These are phyloP conservation scores for Drosophila navojoa DNA, from an alignment of 1,140 invertebrate genomes.

Conservation along the genomic window DNA sequence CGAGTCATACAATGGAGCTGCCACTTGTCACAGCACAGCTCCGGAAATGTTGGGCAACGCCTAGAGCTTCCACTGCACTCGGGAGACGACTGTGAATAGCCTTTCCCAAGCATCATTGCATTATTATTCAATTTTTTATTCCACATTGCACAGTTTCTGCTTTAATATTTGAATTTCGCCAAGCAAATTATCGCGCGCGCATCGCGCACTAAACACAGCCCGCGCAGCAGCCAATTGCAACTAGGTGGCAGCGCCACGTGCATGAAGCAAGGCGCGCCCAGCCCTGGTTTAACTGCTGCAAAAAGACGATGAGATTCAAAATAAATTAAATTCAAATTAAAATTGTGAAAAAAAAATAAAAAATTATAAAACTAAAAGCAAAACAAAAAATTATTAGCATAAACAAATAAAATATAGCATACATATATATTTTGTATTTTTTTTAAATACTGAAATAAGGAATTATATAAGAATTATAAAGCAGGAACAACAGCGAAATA, in stretches of 20 bases:
- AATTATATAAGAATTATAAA: neutral
- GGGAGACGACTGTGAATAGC: neutral
- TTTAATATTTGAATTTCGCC: no score
- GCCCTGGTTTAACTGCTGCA: neutral
- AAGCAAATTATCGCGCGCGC: neutral
- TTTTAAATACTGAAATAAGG: rapidly evolving
- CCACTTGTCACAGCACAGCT: neutral
- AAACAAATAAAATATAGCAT: neutral
- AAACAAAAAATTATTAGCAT: no score
- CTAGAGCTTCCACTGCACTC: neutral
- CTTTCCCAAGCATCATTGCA: neutral
- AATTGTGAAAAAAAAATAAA: neutral
- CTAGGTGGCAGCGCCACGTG: neutral
- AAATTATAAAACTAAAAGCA: no score
- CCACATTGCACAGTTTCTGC: neutral
- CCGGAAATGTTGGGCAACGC: neutral
- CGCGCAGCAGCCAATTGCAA: no score
- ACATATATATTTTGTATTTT: no score
- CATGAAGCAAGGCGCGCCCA: neutral
- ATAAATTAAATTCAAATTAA: neutral
- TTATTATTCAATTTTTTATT: neutral
- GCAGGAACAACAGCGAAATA: no score
- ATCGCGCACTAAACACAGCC: neutral
- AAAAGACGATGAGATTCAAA: neutral
- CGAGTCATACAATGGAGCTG: neutral